Evolutionary conservation across 2,113 vertebrate species (phyloP), one percentile per base, ranked within the genome.

Genomic region (Probosciger aterrimus): DNA sequence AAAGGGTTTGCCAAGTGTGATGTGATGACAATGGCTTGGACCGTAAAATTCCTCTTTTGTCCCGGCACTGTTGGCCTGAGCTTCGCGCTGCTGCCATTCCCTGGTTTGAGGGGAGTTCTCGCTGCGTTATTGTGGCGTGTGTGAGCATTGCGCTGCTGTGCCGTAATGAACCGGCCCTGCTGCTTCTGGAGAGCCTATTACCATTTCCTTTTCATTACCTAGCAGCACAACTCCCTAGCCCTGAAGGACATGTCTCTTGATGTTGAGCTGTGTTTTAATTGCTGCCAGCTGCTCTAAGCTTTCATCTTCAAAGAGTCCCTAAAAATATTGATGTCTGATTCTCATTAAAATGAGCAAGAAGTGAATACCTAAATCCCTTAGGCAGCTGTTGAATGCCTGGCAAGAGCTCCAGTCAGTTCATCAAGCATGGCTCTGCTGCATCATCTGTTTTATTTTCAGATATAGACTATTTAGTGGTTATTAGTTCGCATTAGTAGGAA

Each of bases 1-100:
- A 39, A 94, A 20, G 64, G 13, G 11, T 86, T 95, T 96, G 90
- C 94, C 82, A 74, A 82, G 92, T 81, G 71, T 86, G 92, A 92
- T 94, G 92, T 88, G 94, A 83, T 74, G 79, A 86, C 88, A 92
- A 55, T 63, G 79, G 82, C 93, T 92, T 59, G 71, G 75, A 46
- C 49, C 3, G 0, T 93, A 37, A 93, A 59, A 96, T 93, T 92
- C 79, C 82, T 77, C 88, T 74, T 76, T 90, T 70, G 82, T 94
- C 5, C 10, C 2, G 2, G 70, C 87, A 65, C 84, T 0, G 1
- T 77, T 7, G 16, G 82, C 64, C 78, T 33, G 25, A 78, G 84
- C 81, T 1, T 4, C 0, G 5, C 1, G 1, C 69, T 46, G 47
- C 24, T 90, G 84, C 87, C 33, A 31, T 93, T 85, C 75, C 80